Evolutionary conservation across 2,888 invertebrate genomes (phyloP), one percentile per base, ranked within the genome.

Genomic region (Ptychoptera contaminata): DNA sequence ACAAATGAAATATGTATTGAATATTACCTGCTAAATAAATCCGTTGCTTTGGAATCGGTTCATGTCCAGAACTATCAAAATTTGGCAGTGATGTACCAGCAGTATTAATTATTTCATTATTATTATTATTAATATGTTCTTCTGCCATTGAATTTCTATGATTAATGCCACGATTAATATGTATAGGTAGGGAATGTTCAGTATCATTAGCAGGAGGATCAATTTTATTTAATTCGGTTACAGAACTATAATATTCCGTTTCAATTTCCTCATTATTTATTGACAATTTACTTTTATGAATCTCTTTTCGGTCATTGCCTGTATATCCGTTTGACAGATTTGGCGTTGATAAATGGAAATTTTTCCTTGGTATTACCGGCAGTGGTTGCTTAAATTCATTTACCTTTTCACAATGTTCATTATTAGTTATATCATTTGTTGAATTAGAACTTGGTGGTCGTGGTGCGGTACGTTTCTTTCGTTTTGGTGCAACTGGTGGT

Each of bases 401-500:
- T 9, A 4, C 15, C 36, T 11, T 31, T 16, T 14, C 40, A 37
- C 35, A 12, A 39, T 38, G 2, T 2, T 40, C 30, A 40, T 31
- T 40, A 40, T 31, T 31, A 29, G 11, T 40, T 42, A 39, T 23
- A 44, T 42, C 12, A 36, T 3, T 5, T 38, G 62, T 61, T 14
- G 55, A 59, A 48, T 55, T 53, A 48, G 64, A 63, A 49, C 59
- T 64, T 43, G 65, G 66, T 2, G 65, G 65, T 9, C 63, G 53
- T 7, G 65, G 65, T 11, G 63, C 63, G 0, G 55, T 50, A 6
- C 64, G 59, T 53, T 64, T 67, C 48, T 67, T 67, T 36, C 67
- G 57, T 32, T 63, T 58, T 51, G 59, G 58, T 14, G 55, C 55
- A 1, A 52, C 49, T 23, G 57, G 51, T 42, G 52, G 50, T 40